Evolutionary conservation across 2,797 vertebrate genomes (phyloP), one percentile per base, ranked within the genome.

Genomic region (Mus spretus): DNA sequence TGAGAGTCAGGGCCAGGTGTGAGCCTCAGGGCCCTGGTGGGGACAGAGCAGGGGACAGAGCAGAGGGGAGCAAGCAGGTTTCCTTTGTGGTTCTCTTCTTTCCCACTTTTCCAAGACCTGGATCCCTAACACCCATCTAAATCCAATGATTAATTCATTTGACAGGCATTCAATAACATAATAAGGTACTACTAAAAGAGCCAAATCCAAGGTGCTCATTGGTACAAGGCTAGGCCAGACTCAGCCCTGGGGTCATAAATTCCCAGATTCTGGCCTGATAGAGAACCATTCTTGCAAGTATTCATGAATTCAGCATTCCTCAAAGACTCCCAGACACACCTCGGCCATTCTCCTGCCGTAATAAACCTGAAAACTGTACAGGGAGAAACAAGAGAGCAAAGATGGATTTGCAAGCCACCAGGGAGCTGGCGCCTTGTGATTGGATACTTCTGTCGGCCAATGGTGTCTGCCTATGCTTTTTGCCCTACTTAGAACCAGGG

Each of bases 401-500:
- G 65, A 81, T 67, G 50, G 22, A 44, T 67, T 74, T 90, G 40
- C 40, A 14, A 14, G 65, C 78, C 93, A 75, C 67, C 55, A 82
- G 59, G 20, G 34, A 70, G 57, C 47, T 40, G n/a, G 70, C 0
- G 59, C 74, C 37, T 14, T 63, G 24, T n/a, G 63, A 79, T 37
- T 55, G 67, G 81, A 19, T n/a, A 34, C 80, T 67, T 90, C 84
- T 0, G 14, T 12, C 24, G 59, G 67, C 88, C 88, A 37, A 34
- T 12, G 79, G 65, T 90, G 59, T 65, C 17, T 67, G 31, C 34
- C 65, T 67, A 22, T 95, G 72, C 24, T 90, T 92, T 93, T 61
- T 93, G 83, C 88, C 90, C 67, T 85, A 80, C 88, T 94, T 86
- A 95, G 94, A 96, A 90, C 67, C 94, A 91, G 93, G 89, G 44